phyloP scores from a whole-genome alignment of 2,797 vertebrate genomes.

The Girardinus metallicus region DNA sequence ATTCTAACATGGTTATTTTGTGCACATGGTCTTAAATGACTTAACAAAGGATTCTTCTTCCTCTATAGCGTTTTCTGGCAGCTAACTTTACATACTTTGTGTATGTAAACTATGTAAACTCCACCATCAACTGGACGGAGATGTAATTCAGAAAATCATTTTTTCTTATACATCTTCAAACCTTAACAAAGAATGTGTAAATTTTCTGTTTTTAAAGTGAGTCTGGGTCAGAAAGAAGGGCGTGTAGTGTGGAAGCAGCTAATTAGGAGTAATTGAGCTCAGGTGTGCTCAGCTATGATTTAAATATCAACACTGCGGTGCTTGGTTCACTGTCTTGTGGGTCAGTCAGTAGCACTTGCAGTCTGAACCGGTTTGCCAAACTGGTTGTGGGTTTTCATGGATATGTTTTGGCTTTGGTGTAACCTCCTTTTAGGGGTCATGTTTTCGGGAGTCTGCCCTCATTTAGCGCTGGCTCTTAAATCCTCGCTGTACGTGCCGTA shows the following conservation, averaged over 20 bases:
- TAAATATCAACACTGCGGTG: background rate
- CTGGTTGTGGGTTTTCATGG: slow-evolving; percentile 35
- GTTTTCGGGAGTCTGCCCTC: slow-evolving; percentile 17
- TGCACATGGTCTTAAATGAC: background rate
- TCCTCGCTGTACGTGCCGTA: background rate
- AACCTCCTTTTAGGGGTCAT: slow-evolving; percentile 33
- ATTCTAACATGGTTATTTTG: background rate
- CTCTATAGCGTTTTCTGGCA: background rate
- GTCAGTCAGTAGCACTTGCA: slow-evolving; percentile 13
- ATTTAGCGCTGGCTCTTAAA: slow-evolving; percentile 13
- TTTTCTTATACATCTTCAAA: too few relatives aligned
- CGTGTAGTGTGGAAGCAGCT: background rate
- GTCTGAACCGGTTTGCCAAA: background rate
- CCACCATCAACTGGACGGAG: too few relatives aligned
- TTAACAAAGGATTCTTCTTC: background rate
- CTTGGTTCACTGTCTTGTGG: background rate
- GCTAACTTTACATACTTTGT: too few relatives aligned
- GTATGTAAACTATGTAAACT: too few relatives aligned
- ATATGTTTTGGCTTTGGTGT: background rate
- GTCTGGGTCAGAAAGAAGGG: background rate
- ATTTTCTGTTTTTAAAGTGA: background rate
- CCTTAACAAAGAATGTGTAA: background rate
- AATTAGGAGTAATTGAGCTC: slow-evolving; percentile 40
- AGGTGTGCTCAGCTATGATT: slow-evolving; percentile 39
- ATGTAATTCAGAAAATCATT: too few relatives aligned